Evolutionary conservation across 2,797 vertebrate species (phyloP).

Genomic region (Hylomyscus alleni): DNA sequence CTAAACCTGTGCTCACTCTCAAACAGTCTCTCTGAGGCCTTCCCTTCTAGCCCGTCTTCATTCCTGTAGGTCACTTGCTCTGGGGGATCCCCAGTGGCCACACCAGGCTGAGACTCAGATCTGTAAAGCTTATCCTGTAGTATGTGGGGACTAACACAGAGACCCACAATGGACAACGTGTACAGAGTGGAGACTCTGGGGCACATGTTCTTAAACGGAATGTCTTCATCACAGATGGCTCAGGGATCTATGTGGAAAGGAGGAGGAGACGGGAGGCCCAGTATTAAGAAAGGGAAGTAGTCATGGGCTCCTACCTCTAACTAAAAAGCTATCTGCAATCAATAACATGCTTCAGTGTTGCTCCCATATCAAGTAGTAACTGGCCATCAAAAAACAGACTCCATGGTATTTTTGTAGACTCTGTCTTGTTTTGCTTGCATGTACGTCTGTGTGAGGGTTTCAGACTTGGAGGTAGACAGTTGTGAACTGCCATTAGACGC

Average conservation of each 20-base stretch:
- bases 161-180: neutral
- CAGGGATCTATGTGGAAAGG: neutral
- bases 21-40: neutral
- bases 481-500: neutral
- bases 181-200: neutral
- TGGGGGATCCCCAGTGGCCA: neutral
- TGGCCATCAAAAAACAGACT: neutral
- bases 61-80: neutral
- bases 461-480: neutral
- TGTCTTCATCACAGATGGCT: neutral
- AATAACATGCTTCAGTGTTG: neutral
- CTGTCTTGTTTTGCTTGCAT: neutral
- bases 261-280: neutral
- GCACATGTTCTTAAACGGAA: neutral
- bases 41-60: neutral
- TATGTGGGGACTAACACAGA: neutral
- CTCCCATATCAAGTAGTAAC: neutral
- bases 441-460: neutral
- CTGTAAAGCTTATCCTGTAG: neutral
- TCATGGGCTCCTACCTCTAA: neutral
- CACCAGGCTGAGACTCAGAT: neutral
- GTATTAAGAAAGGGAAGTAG: neutral
- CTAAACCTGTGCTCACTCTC: neutral
- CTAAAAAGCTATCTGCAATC: neutral
- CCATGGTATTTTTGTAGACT: neutral